Conservation (phyloP, 2,888 invertebrate species). For the Tethea ocularis region DNA sequence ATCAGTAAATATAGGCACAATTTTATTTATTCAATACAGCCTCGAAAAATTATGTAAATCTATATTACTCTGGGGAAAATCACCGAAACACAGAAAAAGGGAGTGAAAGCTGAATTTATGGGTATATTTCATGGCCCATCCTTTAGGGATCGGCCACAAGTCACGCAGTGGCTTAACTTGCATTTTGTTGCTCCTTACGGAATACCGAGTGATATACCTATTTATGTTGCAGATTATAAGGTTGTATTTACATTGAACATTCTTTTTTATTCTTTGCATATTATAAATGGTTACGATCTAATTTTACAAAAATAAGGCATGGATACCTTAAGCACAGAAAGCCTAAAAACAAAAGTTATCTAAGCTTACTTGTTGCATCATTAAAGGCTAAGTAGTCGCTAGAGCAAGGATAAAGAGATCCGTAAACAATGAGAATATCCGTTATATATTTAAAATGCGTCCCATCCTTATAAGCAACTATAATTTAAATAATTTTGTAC, state of each 20-base stretch:
- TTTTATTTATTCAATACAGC: neutral
- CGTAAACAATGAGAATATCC: too few species aligned
- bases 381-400: too few species aligned
- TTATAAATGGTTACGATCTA: too few species aligned
- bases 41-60: constrained; percentile 2
- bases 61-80: neutral
- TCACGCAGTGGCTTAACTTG: constrained; percentile 1
- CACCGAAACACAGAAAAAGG: neutral
- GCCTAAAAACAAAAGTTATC: too few species aligned
- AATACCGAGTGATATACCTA: neutral
- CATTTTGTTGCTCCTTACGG: neutral
- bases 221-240: neutral
- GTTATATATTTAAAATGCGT: too few species aligned
- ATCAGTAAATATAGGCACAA: neutral
- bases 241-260: neutral
- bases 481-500: too few species aligned
- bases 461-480: too few species aligned
- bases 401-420: too few species aligned
- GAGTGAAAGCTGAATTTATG: neutral
- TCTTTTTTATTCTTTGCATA: too few species aligned
- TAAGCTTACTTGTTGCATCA: too few species aligned
- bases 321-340: too few species aligned
- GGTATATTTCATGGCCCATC: neutral
- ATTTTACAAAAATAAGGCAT: too few species aligned
- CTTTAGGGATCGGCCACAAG: neutral